Base-by-base conservation (phyloP, 2,113 vertebrate species). In the Chaenocephalus aceratus region DNA sequence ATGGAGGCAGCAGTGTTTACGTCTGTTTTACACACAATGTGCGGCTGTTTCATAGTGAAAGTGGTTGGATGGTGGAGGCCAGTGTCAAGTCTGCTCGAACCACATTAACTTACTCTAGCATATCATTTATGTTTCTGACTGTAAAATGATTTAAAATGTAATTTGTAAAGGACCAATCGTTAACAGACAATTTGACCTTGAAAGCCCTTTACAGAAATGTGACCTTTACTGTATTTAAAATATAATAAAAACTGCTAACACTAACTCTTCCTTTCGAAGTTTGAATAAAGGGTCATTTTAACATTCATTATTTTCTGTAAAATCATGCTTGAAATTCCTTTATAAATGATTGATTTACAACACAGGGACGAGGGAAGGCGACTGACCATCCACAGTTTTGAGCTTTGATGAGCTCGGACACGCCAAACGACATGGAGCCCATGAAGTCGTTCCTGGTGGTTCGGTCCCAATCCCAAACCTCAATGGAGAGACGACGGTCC, bases 401-500 rank as follows among this genome's bases (percentile, higher is more conserved):
- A 79, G 97, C 95, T 87, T 99, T 99, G 92, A 98, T 96, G 7
- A 99, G 96, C 89, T 99, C 98, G 0, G 98, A 99, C 34, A 99
- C 97, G 0, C 98, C 98, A 30, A 99, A 99, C 0, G 98, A 99
- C 75, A 99, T 97, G 58, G 97, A 97, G 8, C 98, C 98, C 98
- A 99, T 99, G 93, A 99, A 99, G 92, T 99, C 98, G 2, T 99
- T 99, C 71, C 97, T 92, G 23, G 97, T 99, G 63, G 98, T 99
- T 54, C 97, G 94, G 84, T 99, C 98, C 97, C 98, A 99, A 85
- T 99, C 98, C 97, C 98, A 99, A 70, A 97, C 94, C 86, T 99
- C 98, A 0, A 99, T 95, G 0, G 97, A 99, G 10, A 99, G 94
- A 48, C 98, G 95, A 1, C 98, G 96, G 79, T 99, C 97, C 90